These are phyloP conservation scores for Campylorhamphus procurvoides DNA, from an alignment of 2,113 vertebrate genomes.

Conservation along the genomic window DNA sequence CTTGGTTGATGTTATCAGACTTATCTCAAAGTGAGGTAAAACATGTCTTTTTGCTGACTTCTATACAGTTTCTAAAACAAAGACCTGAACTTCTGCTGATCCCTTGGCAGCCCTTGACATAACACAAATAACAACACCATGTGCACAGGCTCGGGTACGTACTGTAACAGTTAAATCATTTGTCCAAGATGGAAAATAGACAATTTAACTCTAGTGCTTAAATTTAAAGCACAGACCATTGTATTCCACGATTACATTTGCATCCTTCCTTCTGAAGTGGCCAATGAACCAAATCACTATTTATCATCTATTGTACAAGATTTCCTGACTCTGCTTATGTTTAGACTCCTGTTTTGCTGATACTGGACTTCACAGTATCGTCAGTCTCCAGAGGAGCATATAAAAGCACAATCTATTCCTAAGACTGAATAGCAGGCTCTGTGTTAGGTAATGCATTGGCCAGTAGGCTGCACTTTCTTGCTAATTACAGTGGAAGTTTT, in stretches of 20 bases:
- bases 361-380: not conserved
- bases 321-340: constrained; percentile 49
- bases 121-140: not conserved
- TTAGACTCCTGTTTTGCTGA: constrained; percentile 54
- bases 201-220: not conserved
- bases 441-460: constrained; percentile 10
- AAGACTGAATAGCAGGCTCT: constrained; percentile 5
- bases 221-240: constrained; percentile 3
- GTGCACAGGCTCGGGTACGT: accelerated
- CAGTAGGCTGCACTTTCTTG: constrained; percentile 14
- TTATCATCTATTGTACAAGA: constrained; percentile 59
- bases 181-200: not conserved
- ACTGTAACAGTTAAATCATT: not conserved
- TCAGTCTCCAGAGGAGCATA: constrained; percentile 28
- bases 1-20: not conserved
- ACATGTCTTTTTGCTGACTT: not conserved
- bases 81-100: constrained; percentile 26
- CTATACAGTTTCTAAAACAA: not conserved
- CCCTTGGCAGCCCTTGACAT: not conserved
- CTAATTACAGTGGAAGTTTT: constrained; percentile 53
- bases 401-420: constrained; percentile 30
- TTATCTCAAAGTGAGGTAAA: not conserved
- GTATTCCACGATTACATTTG: constrained; percentile 26
- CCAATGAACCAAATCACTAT: not conserved
- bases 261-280: not conserved